A percentile compares a stretch with the other conserved stretches of the same genome.
Evolutionary conservation across 2,888 invertebrate species (phyloP).

Genomic region (Adineta ricciae): DNA sequence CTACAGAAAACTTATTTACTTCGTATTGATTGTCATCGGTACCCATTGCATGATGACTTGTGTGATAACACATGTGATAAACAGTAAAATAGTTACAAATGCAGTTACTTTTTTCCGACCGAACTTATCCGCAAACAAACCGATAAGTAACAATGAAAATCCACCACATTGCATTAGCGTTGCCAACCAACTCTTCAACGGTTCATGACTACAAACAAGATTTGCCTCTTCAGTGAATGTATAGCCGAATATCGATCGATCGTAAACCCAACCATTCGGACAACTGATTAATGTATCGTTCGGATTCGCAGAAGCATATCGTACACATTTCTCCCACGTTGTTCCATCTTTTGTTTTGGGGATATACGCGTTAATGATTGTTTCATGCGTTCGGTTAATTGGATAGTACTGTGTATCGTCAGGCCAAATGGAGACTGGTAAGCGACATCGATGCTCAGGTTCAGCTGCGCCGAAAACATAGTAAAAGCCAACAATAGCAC

Average conservation of each 20-base stretch:
- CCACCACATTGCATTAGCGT: not conserved
- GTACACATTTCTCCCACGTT: not conserved
- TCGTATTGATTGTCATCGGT: not conserved
- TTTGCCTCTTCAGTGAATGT: conserved; percentile 13
- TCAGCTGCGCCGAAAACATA: not conserved
- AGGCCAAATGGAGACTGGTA: not conserved
- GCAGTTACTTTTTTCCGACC: not conserved
- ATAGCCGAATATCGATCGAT: not conserved
- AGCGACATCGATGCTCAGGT: not conserved
- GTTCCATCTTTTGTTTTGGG: not conserved
- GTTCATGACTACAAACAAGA: not conserved
- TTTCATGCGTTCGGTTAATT: not conserved
- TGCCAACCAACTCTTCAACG: not conserved
- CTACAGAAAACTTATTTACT: too few relatives aligned
- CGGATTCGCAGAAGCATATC: not conserved
- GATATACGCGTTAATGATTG: not conserved
- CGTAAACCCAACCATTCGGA: not conserved
- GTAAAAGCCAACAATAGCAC: not conserved
- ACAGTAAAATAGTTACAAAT: not conserved
- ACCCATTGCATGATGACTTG: not conserved
- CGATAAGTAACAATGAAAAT: not conserved
- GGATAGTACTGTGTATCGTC: not conserved
- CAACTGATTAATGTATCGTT: not conserved
- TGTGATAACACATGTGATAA: not conserved
- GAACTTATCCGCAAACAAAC: not conserved